Evolutionary conservation across 1,140 invertebrate genomes (phyloP), one percentile per base, ranked within the genome.

Genomic region (Triops cancriformis): DNA sequence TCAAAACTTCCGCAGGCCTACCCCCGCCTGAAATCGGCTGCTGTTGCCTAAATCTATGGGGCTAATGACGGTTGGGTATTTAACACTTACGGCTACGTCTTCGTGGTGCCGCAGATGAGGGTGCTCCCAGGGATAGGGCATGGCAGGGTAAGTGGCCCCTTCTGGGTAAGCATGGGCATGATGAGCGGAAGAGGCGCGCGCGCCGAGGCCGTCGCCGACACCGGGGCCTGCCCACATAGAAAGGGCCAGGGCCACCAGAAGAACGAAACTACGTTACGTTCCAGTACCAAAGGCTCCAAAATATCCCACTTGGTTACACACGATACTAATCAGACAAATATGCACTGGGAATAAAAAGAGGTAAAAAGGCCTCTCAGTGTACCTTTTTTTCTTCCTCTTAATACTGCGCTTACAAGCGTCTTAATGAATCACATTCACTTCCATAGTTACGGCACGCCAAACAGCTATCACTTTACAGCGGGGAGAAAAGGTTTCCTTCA

Each of bases 401-500:
- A 64, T 64, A 64, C 51, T 64, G 18, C 23, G 51, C 18, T 45
- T 64, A n/a, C 51, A 18, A 64, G 9, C 51, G 51, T 64, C 51
- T 64, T 64, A 64, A 64, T 18, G 23, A 64, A 64, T 64, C 51
- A 64, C 51, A 14, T 64, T 64, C 51, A 64, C 51, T 64, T 64
- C 51, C 51, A 64, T 14, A 64, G 51, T 64, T 45, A 64, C 51
- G 51, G 31, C 51, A 64, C 51, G 51, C n/a, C 51, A 64, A 64
- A 64, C 51, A 64, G 51, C 51, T 23, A 64, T 64, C 51, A 64
- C 51, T 64, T 45, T 64, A 18, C 6, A 23, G 51, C 97, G 97
- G 98, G 1, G 97, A 98, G 82, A 99, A 27, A 97, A 87, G 74
- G 94, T 94, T 83, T 92, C 91, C 81, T 89, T 88, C 80, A 85